Conservation (phyloP, 64 coral and sea anemone species). For the Acropora tenuis region DNA sequence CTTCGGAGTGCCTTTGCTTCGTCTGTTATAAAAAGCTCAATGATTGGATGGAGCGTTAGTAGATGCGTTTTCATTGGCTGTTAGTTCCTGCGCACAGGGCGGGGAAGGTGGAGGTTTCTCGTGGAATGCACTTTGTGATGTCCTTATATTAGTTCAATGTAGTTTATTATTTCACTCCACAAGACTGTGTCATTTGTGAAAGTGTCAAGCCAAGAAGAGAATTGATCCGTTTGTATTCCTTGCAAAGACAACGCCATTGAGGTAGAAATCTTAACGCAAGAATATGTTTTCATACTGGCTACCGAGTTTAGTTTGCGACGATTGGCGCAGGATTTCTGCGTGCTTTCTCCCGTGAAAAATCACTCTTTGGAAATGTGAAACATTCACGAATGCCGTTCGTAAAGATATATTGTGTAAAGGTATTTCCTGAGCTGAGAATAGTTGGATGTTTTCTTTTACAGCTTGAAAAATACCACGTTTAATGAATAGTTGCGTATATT, state of each 20-base stretch:
- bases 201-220: background rate
- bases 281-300: background rate
- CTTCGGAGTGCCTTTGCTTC: background rate
- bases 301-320: too few species aligned
- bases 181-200: background rate
- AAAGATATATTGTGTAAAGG: background rate
- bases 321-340: background rate
- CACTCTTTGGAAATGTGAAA: background rate
- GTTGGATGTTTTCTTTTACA: too few species aligned
- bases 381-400: background rate
- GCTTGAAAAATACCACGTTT: too few species aligned
- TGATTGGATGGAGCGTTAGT: constrained; percentile 24
- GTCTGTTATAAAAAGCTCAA: constrained; percentile 20
- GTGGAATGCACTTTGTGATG: constrained; percentile 55
- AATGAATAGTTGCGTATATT: too few species aligned
- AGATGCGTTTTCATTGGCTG: constrained; percentile 77
- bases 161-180: background rate
- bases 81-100: constrained; percentile 56
- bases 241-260: background rate
- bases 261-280: too few species aligned
- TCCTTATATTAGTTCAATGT: constrained; percentile 4
- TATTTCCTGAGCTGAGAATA: background rate
- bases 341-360: background rate
- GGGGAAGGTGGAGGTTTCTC: constrained; percentile 65
- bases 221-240: background rate